Percentiles rank a stretch among this genome's conserved stretches.
These are phyloP conservation scores for Prenolepis imparis DNA, from an alignment of 2,888 invertebrate species.

Conservation along the genomic window DNA sequence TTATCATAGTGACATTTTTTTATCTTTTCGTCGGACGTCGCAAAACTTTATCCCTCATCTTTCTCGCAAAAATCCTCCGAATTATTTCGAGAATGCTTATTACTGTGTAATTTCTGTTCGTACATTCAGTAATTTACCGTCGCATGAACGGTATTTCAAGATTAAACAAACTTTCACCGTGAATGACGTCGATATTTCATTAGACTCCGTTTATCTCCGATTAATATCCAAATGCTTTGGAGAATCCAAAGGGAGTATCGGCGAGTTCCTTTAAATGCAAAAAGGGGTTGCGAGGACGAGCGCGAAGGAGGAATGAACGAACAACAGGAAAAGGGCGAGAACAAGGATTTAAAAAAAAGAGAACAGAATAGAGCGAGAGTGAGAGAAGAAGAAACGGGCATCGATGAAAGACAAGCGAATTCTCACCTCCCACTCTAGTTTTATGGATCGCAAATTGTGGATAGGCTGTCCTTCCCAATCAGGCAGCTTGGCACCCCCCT, in stretches of 20 bases:
- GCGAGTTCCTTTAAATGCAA: slow-evolving; percentile 75
- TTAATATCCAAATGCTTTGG: slow-evolving; percentile 72
- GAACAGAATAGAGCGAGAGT: slow-evolving; percentile 53
- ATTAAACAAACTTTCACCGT: slow-evolving; percentile 72
- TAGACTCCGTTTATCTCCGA: slow-evolving; percentile 73
- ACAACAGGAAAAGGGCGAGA: slow-evolving; percentile 41
- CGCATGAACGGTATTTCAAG: slow-evolving; percentile 65
- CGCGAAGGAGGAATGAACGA: slow-evolving; percentile 50
- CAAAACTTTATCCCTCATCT: not conserved
- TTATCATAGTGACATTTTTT: not conserved
- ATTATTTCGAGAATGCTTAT: slow-evolving; percentile 28
- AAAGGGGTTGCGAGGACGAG: slow-evolving; percentile 72
- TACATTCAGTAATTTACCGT: slow-evolving; percentile 64
- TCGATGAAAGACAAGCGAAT: slow-evolving; percentile 80
- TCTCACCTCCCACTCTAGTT: slow-evolving; percentile 76
- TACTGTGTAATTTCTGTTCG: slow-evolving; percentile 15
- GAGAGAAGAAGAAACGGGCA: slow-evolving; percentile 68
- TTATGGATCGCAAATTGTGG: slow-evolving; percentile 80
- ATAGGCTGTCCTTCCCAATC: slow-evolving; percentile 84
- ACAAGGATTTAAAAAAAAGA: slow-evolving; percentile 59
- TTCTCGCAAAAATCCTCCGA: slow-evolving; percentile 5
- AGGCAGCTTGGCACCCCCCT: slow-evolving; percentile 67
- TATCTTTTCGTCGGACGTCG: not conserved
- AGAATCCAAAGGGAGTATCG: slow-evolving; percentile 67
- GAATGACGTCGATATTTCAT: slow-evolving; percentile 74